These are phyloP conservation scores for Liopterus haemorrhoidalis DNA, from an alignment of 2,888 invertebrate species.

Conservation along the genomic window DNA sequence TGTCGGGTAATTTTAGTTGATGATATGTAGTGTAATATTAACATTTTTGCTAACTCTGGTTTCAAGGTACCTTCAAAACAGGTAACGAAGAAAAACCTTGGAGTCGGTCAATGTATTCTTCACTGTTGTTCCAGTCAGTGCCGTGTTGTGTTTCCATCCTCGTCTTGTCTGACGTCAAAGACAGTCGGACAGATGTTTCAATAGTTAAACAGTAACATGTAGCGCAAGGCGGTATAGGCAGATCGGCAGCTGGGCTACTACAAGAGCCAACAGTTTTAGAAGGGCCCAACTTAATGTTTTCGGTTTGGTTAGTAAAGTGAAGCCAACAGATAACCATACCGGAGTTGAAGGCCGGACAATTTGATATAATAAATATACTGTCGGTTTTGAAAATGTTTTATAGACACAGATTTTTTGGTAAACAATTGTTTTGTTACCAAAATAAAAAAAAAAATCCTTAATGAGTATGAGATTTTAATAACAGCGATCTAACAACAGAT, in stretches of 20 bases:
- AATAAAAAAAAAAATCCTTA: no score
- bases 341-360: constrained; percentile 35
- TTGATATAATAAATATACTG: no score
- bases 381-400: no score
- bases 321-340: constrained; percentile 21
- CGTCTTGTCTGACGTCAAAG: constrained; percentile 9
- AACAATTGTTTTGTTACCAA: no score
- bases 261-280: constrained; percentile 3
- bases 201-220: neutral
- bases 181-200: constrained; percentile 10
- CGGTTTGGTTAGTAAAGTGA: constrained; percentile 5
- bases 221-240: neutral
- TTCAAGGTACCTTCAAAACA: constrained; percentile 10
- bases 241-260: constrained; percentile 4
- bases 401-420: no score
- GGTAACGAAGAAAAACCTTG: constrained; percentile 8
- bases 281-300: constrained; percentile 5
- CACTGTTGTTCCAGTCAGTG: neutral
- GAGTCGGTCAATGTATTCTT: constrained; percentile 5
- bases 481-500: no score
- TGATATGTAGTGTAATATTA: no score
- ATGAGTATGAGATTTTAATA: no score
- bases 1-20: no score
- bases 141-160: neutral
- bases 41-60: no score